These are phyloP conservation scores for Laspeyria flexula DNA, from an alignment of 2,888 invertebrate species.

Conservation along the genomic window DNA sequence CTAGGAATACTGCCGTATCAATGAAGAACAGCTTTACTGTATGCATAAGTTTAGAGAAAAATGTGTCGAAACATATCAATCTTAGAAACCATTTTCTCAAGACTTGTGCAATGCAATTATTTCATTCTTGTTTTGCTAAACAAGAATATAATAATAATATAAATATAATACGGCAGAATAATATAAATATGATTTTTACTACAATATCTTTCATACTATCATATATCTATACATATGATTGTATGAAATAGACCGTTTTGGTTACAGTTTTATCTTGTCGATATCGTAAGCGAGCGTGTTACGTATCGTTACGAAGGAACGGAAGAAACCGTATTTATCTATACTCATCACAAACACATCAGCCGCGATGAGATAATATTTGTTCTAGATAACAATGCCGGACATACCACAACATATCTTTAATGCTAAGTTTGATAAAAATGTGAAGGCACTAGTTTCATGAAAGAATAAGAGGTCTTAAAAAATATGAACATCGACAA, in stretches of 20 bases:
- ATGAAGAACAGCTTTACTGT: too few relatives aligned
- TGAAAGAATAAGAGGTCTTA: not conserved
- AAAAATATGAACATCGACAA: too few relatives aligned
- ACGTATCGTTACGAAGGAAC: constrained; percentile 23
- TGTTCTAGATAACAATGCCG: constrained; percentile 61
- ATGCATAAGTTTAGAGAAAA: too few relatives aligned
- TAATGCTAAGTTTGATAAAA: not conserved
- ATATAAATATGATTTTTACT: not conserved
- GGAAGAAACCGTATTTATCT: constrained; percentile 64
- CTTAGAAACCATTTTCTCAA: too few relatives aligned
- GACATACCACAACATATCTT: constrained; percentile 10
- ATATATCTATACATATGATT: too few relatives aligned
- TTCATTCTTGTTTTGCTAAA: too few relatives aligned
- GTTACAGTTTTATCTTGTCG: not conserved
- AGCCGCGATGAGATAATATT: constrained; percentile 67
- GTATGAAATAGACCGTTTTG: not conserved
- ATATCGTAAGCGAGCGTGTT: constrained; percentile 7
- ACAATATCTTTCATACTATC: too few relatives aligned
- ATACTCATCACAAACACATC: constrained; percentile 61
- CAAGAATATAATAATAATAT: too few relatives aligned
- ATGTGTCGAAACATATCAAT: too few relatives aligned
- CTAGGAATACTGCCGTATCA: too few relatives aligned
- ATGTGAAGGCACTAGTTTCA: not conserved
- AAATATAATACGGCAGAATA: too few relatives aligned
- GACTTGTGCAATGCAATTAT: too few relatives aligned